A percentile compares a stretch with the other conserved stretches of the same genome.
These are phyloP conservation scores for Drosophila melanica DNA, from an alignment of 1,140 invertebrate genomes.

Conservation along the genomic window DNA sequence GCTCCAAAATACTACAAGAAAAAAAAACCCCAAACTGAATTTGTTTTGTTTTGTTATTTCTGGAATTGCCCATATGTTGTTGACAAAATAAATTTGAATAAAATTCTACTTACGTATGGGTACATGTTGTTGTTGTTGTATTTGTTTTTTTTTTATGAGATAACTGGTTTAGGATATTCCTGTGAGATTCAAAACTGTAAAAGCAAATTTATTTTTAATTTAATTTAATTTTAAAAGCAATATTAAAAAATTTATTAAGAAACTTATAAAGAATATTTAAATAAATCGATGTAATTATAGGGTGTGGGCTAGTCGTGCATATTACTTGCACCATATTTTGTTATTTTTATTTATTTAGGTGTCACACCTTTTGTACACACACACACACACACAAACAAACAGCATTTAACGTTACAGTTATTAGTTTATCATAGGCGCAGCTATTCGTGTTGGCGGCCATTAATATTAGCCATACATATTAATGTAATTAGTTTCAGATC, in stretches of 20 bases:
- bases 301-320: background rate
- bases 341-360: constrained; percentile 5
- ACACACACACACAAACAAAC: constrained; percentile 8
- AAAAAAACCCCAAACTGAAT: no score
- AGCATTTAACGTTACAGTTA: background rate
- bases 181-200: constrained; percentile 46
- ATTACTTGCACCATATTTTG: background rate
- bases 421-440: background rate
- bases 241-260: background rate
- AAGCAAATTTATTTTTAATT: no score
- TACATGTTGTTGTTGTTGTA: constrained; percentile 35
- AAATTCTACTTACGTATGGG: constrained; percentile 48
- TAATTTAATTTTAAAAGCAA: no score
- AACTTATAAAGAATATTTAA: background rate
- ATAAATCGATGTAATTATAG: background rate
- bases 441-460: background rate
- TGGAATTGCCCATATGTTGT: background rate
- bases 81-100: background rate
- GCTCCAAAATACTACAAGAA: no score
- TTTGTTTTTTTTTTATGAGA: constrained; percentile 13
- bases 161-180: constrained; percentile 35
- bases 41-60: no score
- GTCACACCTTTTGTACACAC: constrained; percentile 10
- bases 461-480: constrained; percentile 21
- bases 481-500: constrained; percentile 20